These are phyloP conservation scores for Drosophila pseudoobscura DNA, from an alignment of 1,140 invertebrate genomes.

Conservation along the genomic window DNA sequence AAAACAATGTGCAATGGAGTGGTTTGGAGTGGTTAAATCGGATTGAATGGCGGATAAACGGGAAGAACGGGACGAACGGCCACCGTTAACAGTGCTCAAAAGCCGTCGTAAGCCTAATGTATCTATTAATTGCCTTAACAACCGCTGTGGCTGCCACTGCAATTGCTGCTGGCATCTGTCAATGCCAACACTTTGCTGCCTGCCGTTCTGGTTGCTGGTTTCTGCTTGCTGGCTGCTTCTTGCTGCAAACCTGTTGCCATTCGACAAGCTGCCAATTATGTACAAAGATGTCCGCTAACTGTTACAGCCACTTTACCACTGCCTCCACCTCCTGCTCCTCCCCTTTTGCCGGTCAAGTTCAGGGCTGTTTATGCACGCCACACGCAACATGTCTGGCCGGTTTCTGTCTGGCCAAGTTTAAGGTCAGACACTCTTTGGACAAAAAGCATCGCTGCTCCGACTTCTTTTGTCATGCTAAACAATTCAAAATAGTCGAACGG, in stretches of 20 bases:
- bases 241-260: slow-evolving; percentile 53
- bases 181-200: slow-evolving; percentile 60
- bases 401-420: slow-evolving; percentile 23
- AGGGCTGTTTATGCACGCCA: slow-evolving; percentile 68
- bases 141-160: slow-evolving; percentile 36
- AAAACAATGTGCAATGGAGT: slow-evolving; percentile 22
- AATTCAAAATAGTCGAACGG: slow-evolving; percentile 16
- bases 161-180: slow-evolving; percentile 56
- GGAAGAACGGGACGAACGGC: slow-evolving; percentile 25
- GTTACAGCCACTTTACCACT: slow-evolving; percentile 68
- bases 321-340: neutral
- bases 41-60: slow-evolving; percentile 26
- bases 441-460: slow-evolving; percentile 22
- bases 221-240: neutral
- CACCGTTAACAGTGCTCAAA: slow-evolving; percentile 47
- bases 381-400: slow-evolving; percentile 62
- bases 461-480: slow-evolving; percentile 70
- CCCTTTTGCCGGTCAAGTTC: slow-evolving; percentile 62
- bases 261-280: slow-evolving; percentile 77
- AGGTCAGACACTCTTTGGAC: slow-evolving; percentile 33
- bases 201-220: too few species aligned
- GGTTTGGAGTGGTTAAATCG: slow-evolving; percentile 21
- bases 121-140: slow-evolving; percentile 69
- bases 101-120: slow-evolving; percentile 59
- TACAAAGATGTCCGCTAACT: slow-evolving; percentile 73